Evolutionary conservation across 2,113 vertebrate genomes (phyloP).

Genomic region (human (Homo sapiens)): GRCh38 chr2:137129001-137129500

Average conservation of each 20-base stretch:
- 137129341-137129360: background rate
- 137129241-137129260: background rate
- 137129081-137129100: background rate
- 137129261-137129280: background rate
- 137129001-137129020: background rate
- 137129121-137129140: background rate
- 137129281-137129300: slow-evolving; percentile 26
- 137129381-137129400: background rate
- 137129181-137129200: slow-evolving; percentile 30
- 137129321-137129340: background rate
- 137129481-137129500: too few relatives aligned
- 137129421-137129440: background rate
- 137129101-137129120: slow-evolving; percentile 44
- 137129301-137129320: background rate
- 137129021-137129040: background rate
- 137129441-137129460: background rate
- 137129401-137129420: background rate
- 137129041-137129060: background rate
- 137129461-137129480: too few relatives aligned
- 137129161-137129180: background rate
- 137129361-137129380: background rate
- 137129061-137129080: background rate
- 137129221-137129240: background rate
- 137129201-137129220: background rate
- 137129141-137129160: slow-evolving; percentile 31